Base-by-base conservation (phyloP, 2,797 vertebrate genomes). In the Acanthurus tractus region DNA sequence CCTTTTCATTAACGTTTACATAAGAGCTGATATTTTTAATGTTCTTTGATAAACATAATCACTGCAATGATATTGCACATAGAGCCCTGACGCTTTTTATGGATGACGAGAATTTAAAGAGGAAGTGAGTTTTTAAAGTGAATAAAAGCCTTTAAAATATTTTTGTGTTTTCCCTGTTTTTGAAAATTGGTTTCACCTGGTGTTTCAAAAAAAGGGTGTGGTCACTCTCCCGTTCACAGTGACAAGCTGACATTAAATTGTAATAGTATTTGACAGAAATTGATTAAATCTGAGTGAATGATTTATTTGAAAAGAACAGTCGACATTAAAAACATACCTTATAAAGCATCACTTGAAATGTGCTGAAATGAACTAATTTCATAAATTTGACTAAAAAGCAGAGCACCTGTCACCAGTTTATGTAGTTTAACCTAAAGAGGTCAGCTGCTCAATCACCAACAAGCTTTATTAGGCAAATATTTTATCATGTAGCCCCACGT, bases 1-100 rank as follows among this genome's bases (percentile, higher is more conserved):
- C 82, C 56, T 78, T 87, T 83, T 70, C 22, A 70, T 84, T 81
- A 68, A 52, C 83, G 87, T 93, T 94, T 92, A 92, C 88, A 88
- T 83, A 53, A 79, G 65, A 82, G 82, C 63, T 63, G 49, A 74
- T 44, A 71, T 83, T 86, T 87, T 42, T 63, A 70, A 83, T 83
- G 79, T 89, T 92, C 76, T 88, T 92, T 85, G 65, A 88, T 87
- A 81, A 93, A 89, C 85, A 79, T 86, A 83, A 88, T 67, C 50
- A 71, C 86, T 91, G 84, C 86, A 89, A 75, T 88, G 70, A 90
- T 85, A 89, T 94, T 95, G 95, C 95, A 95, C 95, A 95, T 87
- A 66, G 46, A 87, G 71, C 74, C 78, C 83, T 79, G 63, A 87
- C 64, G 88, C 82, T 90, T 93, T 94, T 92, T 91, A 91, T 84